Percentiles rank a stretch among this genome's conserved stretches.
Conservation (phyloP, 2,113 vertebrate species). For the Neotoma lepida region DNA sequence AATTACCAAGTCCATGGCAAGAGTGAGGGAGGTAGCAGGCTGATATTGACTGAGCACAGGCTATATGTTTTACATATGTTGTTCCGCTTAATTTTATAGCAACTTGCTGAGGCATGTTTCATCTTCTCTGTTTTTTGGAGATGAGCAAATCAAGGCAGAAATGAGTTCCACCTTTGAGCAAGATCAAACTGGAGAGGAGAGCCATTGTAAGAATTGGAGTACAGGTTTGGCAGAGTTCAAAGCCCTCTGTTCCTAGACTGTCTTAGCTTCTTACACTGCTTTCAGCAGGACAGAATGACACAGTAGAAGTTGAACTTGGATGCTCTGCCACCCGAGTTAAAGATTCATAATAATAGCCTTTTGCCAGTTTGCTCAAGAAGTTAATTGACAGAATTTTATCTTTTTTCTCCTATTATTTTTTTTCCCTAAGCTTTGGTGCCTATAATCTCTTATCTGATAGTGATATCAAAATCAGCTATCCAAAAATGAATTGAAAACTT, state of each 20-base stretch:
- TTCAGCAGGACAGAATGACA: not conserved
- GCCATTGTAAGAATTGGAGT: fast-evolving
- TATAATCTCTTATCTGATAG: slow-evolving; percentile 5
- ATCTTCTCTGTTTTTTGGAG: not conserved
- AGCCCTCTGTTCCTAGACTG: not conserved
- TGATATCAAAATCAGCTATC: not conserved
- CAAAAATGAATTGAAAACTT: slow-evolving; percentile 54
- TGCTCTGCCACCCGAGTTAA: not conserved
- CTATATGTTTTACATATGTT: not conserved
- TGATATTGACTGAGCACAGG: not conserved
- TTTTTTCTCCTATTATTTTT: slow-evolving; percentile 28
- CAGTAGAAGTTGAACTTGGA: not conserved
- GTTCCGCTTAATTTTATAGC: not conserved
- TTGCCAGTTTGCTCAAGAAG: not conserved
- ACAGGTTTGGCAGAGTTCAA: not conserved
- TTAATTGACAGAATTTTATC: slow-evolving; percentile 29
- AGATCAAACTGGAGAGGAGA: not conserved
- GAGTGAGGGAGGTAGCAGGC: fast-evolving
- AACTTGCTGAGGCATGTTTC: not conserved
- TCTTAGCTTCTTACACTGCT: not conserved
- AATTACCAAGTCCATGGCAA: not conserved
- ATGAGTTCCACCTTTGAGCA: not conserved
- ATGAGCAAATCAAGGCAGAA: not conserved
- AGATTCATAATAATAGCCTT: not conserved
- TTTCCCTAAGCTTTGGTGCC: not conserved